Conservation (phyloP, 2,888 invertebrate genomes). For the Agriopis marginaria region DNA sequence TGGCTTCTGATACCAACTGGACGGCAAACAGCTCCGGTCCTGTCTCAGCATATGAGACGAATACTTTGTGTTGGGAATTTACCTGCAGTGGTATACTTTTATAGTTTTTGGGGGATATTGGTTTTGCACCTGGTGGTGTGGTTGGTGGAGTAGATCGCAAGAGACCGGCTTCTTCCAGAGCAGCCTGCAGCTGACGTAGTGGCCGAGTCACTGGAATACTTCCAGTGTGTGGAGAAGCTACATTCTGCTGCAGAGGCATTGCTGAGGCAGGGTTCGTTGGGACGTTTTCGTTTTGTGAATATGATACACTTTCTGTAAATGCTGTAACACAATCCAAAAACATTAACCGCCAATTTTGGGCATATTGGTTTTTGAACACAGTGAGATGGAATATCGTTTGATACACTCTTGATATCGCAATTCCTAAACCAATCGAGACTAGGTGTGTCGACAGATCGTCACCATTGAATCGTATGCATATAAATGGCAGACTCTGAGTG, state of each 20-base stretch:
- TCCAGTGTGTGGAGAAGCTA: slow-evolving; percentile 69
- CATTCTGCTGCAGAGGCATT: slow-evolving; percentile 75
- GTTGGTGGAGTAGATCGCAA: slow-evolving; percentile 30
- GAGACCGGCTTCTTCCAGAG: slow-evolving; percentile 39
- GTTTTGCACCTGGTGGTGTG: slow-evolving; percentile 53
- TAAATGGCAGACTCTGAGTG: slow-evolving; percentile 71
- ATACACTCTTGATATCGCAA: slow-evolving; percentile 74
- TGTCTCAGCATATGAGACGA: slow-evolving; percentile 92
- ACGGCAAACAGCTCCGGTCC: slow-evolving; percentile 93
- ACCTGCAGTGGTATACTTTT: slow-evolving; percentile 80
- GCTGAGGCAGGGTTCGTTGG: slow-evolving; percentile 78
- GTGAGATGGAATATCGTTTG: slow-evolving; percentile 76
- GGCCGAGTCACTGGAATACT: slow-evolving; percentile 60
- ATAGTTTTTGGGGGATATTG: slow-evolving; percentile 77
- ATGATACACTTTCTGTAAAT: slow-evolving; percentile 76
- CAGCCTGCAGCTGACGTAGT: slow-evolving; percentile 65
- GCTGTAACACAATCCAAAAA: slow-evolving; percentile 59
- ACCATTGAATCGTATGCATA: slow-evolving; percentile 79
- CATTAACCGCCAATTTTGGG: slow-evolving; percentile 65
- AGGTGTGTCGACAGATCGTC: slow-evolving; percentile 80
- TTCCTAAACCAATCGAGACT: slow-evolving; percentile 75
- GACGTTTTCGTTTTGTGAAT: slow-evolving; percentile 76
- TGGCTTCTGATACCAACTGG: slow-evolving; percentile 88
- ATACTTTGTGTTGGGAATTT: slow-evolving; percentile 88
- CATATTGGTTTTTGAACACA: slow-evolving; percentile 55